These are phyloP conservation scores for Rhinoraja longicauda DNA, from an alignment of 2,797 vertebrate genomes.

Conservation along the genomic window DNA sequence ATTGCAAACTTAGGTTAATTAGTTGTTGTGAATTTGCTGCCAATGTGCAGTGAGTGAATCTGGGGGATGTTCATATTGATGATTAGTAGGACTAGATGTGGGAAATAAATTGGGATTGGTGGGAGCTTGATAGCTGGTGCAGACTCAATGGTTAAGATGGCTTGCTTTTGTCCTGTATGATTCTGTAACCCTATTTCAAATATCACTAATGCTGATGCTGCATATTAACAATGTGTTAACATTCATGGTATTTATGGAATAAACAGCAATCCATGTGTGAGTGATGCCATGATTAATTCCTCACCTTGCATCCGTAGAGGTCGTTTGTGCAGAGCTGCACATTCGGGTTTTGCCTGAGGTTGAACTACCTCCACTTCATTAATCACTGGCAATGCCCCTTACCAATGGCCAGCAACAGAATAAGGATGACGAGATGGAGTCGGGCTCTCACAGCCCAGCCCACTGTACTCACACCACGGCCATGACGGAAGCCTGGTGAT, in stretches of 20 bases:
- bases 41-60: too few species aligned
- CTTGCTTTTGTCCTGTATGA: too few species aligned
- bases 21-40: too few species aligned
- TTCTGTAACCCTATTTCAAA: not conserved
- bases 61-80: too few species aligned
- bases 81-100: too few species aligned
- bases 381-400: not conserved
- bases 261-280: slow-evolving; percentile 11
- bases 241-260: not conserved
- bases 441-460: not conserved
- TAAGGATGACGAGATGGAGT: not conserved
- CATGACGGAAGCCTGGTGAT: not conserved
- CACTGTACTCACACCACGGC: not conserved
- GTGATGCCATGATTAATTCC: slow-evolving; percentile 11
- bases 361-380: not conserved
- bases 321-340: not conserved
- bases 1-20: too few species aligned
- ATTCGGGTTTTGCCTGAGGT: not conserved
- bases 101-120: too few species aligned
- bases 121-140: too few species aligned
- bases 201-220: not conserved
- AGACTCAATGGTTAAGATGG: too few species aligned
- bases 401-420: slow-evolving; percentile 10
- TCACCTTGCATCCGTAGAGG: not conserved
- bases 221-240: not conserved